phyloP scores from a whole-genome alignment of 2,113 vertebrate species.

The Hemiprocne comata region DNA sequence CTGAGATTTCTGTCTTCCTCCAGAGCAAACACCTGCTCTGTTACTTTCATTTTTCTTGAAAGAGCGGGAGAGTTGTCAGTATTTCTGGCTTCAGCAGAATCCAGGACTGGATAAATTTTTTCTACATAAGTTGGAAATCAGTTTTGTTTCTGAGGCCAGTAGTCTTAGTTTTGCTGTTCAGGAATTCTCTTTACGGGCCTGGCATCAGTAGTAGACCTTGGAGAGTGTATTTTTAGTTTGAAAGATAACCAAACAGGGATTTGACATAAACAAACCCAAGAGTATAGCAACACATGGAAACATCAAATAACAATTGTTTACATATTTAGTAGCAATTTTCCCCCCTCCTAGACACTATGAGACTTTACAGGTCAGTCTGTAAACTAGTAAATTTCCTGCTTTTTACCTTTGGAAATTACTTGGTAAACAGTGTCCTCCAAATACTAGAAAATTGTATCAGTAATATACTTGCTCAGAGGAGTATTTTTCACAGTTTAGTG shows the following conservation, averaged over 20 bases:
- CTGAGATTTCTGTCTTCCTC: background rate
- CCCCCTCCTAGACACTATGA: background rate
- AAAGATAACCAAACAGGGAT: background rate
- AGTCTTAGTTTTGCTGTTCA: background rate
- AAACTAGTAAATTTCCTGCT: background rate
- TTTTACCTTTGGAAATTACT: background rate
- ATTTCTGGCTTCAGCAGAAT: slow-evolving; percentile 20
- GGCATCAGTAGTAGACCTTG: background rate
- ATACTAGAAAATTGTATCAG: background rate
- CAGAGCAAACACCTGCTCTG: background rate
- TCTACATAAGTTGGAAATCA: background rate
- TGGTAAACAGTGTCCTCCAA: background rate
- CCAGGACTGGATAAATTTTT: background rate
- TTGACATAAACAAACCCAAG: background rate
- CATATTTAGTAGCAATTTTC: background rate
- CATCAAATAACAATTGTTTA: background rate
- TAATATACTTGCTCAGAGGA: background rate
- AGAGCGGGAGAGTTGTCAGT: background rate
- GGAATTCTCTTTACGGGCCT: slow-evolving; percentile 42
- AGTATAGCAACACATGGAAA: background rate
- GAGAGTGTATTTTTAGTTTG: slow-evolving; percentile 30
- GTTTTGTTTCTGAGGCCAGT: background rate
- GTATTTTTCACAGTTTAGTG: background rate
- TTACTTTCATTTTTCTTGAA: slow-evolving; percentile 33
- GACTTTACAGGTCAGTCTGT: background rate